Percentiles rank a stretch among this genome's conserved stretches.
These are phyloP conservation scores for Protophormia terraenovae DNA, from an alignment of 2,888 invertebrate genomes.

Conservation along the genomic window DNA sequence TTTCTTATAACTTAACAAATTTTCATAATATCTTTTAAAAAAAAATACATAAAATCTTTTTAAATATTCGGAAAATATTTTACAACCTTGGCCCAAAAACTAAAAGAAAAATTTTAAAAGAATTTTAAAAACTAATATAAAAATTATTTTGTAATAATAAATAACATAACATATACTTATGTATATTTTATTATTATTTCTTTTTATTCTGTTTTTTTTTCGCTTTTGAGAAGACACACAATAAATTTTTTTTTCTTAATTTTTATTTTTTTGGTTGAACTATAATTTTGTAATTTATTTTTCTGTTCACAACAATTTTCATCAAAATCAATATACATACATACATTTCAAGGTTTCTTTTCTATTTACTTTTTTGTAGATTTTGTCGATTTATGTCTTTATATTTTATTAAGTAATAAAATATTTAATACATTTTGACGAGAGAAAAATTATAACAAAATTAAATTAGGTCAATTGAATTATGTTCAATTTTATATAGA, in stretches of 20 bases:
- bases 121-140: constrained; percentile 19
- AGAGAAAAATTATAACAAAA: not conserved
- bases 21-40: not conserved
- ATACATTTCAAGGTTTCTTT: constrained; percentile 45
- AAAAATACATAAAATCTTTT: not conserved
- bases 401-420: constrained; percentile 25
- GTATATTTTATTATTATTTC: constrained; percentile 27
- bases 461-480: constrained; percentile 55
- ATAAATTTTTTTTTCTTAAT: not conserved
- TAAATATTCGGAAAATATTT: constrained; percentile 30
- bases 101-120: not conserved
- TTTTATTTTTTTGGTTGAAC: constrained; percentile 13
- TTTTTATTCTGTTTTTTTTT: not conserved
- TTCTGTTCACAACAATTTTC: constrained; percentile 56
- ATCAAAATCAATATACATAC: constrained; percentile 62
- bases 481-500: constrained; percentile 26
- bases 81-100: constrained; percentile 55
- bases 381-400: not conserved
- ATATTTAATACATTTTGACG: constrained; percentile 18
- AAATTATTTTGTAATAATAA: constrained; percentile 40
- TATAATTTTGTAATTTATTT: constrained; percentile 52
- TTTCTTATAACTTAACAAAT: too few relatives aligned
- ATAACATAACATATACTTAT: not conserved
- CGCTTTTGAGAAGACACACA: not conserved
- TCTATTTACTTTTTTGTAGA: not conserved